These are phyloP conservation scores for Dasypolia templi DNA, from an alignment of 2,888 invertebrate species.

Conservation along the genomic window DNA sequence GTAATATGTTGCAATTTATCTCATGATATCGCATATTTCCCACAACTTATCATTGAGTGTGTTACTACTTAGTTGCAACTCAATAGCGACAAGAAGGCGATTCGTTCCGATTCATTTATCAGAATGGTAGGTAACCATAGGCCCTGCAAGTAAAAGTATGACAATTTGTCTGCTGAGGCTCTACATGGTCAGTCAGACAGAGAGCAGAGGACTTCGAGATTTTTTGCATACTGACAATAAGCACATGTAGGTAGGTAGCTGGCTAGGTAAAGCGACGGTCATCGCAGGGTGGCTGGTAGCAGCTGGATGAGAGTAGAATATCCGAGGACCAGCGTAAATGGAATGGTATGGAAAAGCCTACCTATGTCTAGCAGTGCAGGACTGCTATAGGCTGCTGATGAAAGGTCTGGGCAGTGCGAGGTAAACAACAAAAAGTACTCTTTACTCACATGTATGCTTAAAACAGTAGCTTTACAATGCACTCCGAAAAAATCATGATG, in stretches of 20 bases:
- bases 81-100: neutral
- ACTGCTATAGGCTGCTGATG: too few species aligned
- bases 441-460: conserved; percentile 97
- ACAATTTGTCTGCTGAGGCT: neutral
- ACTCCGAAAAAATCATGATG: conserved; percentile 97
- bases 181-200: neutral
- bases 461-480: conserved; percentile 97
- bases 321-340: too few species aligned
- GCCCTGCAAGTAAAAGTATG: neutral
- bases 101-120: conserved; percentile 8
- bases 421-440: neutral
- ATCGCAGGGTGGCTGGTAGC: neutral
- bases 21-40: conserved; percentile 6
- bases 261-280: neutral
- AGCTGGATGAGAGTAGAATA: neutral
- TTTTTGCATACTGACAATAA: neutral
- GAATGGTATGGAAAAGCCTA: too few species aligned
- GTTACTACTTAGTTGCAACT: conserved; percentile 15
- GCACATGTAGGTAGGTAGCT: neutral
- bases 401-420: neutral
- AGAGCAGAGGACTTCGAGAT: neutral
- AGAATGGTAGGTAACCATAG: neutral
- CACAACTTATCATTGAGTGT: conserved; percentile 27
- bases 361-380: neutral
- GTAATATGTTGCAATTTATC: conserved; percentile 27